Evolutionary conservation across 2,113 vertebrate species (phyloP), one percentile per base, ranked within the genome.

Genomic region (Platichthys stellatus): DNA sequence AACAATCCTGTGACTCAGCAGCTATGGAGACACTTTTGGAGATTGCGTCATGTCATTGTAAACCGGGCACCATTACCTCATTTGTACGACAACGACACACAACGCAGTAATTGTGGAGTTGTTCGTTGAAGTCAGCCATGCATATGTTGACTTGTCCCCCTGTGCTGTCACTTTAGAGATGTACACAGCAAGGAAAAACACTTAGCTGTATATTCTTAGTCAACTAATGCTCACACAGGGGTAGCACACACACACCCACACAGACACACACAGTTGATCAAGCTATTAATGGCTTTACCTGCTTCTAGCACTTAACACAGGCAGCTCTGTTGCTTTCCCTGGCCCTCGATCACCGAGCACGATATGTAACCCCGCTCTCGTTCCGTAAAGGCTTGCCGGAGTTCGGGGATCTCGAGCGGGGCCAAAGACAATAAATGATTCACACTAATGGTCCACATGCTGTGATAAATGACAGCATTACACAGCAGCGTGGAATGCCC

Each of bases 381-480:
- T 69, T 83, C 56, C 66, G 57, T 65, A 72, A 26, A 77, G 72
- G 80, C 73, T 75, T 76, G 63, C 70, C 76, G 75, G 74, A 82
- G 78, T 78, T 62, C 15, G 23, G 58, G 69, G 67, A 66, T 85
- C 43, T 82, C 43, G 35, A 59, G 63, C 71, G 78, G 78, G 17
- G 82, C 86, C 87, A 90, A 86, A 89, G 79, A 88, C 82, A 89
- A 90, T 87, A 87, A 83, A 88, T 76, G 81, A 91, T 89, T 85
- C 85, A 86, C 72, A 80, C 73, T 88, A 84, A 91, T 86, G 80
- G 85, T 77, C 71, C 62, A 47, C 89, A 82, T 47, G 81, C 87
- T 88, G 87, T 78, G 84, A 89, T 88, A 82, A 85, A 86, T 89
- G 88, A 86, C 87, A 79, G 84, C 81, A 69, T 87, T 86, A 91